Evolutionary conservation across 2,113 vertebrate species (phyloP), one percentile per base, ranked within the genome.

Genomic region (Oryzias celebensis): DNA sequence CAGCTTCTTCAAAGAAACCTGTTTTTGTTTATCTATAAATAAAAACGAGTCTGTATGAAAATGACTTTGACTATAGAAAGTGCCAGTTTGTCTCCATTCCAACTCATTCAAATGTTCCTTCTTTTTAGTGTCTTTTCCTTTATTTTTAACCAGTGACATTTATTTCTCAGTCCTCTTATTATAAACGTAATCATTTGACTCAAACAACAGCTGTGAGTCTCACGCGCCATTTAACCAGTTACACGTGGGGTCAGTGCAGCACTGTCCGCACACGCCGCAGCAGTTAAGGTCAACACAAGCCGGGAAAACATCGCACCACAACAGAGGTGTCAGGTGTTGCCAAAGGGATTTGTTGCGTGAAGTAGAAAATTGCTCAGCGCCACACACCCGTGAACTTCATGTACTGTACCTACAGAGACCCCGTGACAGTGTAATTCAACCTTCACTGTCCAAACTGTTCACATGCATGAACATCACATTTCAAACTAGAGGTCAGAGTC

Each of bases 401-500:
- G 31, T 4, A 46, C 47, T 22, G 45, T 36, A 15, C 5, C 15
- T 45, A n/a, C 22, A 52, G 41, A 0, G 17, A 47, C 43, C 62
- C 71, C 60, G 53, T 77, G 67, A 77, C 42, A 3, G 58, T 52
- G 65, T 72, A 76, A 82, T 58, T 54, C 55, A 81, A 50, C 24
- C 12, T 1, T 5, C 52, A 62, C 59, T 67, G 77, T 68, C 83
- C 75, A 83, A 74, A 80, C 45, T 62, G 15, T 5, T 47, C 12
- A 36, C 36, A 36, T 36, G 36, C 2, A 10, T 36, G 36, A 36
- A 36, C 36, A 36, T 36, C 36, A 36, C 36, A 12, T 36, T 36
- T 36, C 10, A 36, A 36, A 36, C 10, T 36, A 36, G 36, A 36
- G 36, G 36, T 36, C 36, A 36, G 36, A 10, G 10, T 36, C 36